A percentile compares a stretch with the other conserved stretches of the same genome.
Evolutionary conservation across 2,888 invertebrate species (phyloP).

Genomic region (Isotomurus palustris): DNA sequence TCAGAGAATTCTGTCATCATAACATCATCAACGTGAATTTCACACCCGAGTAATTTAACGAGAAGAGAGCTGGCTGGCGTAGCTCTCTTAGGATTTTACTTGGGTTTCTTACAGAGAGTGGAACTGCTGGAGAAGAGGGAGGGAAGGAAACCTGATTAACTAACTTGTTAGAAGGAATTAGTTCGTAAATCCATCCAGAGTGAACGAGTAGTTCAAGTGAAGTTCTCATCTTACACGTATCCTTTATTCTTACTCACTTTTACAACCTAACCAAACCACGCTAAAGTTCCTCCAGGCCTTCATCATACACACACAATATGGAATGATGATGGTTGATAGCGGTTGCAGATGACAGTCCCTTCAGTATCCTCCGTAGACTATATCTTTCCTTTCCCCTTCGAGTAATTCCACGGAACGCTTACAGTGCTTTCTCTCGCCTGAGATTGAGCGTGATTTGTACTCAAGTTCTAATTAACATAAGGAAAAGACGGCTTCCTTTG

Average conservation of each 20-base stretch:
- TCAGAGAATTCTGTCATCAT: background rate
- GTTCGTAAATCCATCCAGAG: no score
- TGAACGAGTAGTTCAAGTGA: background rate
- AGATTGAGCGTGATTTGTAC: no score
- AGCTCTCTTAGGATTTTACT: background rate
- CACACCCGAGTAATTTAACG: constrained; percentile 5
- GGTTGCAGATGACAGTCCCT: background rate
- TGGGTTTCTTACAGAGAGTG: background rate
- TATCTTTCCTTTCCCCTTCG: no score
- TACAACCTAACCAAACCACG: no score
- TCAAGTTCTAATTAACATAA: constrained; percentile 10
- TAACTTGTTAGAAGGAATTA: constrained; percentile 3
- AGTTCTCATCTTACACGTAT: background rate
- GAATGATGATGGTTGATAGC: no score
- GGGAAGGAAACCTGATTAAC: constrained; percentile 2
- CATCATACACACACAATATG: no score
- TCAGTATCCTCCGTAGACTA: no score
- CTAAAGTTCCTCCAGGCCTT: no score
- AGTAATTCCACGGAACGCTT: no score
- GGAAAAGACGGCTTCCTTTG: constrained; percentile 5
- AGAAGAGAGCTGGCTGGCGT: no score
- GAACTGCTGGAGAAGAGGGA: background rate
- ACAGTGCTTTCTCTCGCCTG: no score
- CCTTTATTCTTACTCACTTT: background rate
- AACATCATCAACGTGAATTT: constrained; percentile 6